phyloP scores from a whole-genome alignment of 2,113 vertebrate genomes.

The Eulemur macaco region DNA sequence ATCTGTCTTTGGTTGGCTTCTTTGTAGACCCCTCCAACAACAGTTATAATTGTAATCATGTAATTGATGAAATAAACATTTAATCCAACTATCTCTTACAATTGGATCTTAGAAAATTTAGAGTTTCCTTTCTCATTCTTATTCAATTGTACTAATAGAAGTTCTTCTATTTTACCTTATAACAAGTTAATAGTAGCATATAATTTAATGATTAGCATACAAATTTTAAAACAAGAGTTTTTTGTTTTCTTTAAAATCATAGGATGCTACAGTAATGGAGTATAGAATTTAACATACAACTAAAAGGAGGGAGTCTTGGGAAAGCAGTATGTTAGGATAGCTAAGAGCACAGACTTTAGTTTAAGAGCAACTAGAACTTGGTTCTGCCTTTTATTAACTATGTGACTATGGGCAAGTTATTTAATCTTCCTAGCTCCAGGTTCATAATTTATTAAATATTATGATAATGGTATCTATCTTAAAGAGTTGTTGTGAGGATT shows the following conservation, averaged over 20 bases:
- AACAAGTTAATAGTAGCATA: neutral
- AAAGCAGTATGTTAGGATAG: neutral
- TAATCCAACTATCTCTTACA: neutral
- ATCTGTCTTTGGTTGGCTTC: slow-evolving; percentile 66
- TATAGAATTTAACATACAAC: neutral
- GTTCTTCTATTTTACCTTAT: neutral
- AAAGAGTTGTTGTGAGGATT: neutral
- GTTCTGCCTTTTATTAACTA: neutral
- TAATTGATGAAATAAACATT: slow-evolving; percentile 12
- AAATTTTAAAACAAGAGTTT: neutral
- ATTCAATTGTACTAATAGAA: neutral
- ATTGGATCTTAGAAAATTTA: neutral
- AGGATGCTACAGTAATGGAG: neutral
- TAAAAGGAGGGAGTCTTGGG: neutral
- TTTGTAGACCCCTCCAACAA: neutral
- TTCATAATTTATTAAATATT: neutral
- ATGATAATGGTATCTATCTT: neutral
- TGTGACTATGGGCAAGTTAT: neutral
- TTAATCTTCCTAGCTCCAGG: neutral
- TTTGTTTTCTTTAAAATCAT: neutral
- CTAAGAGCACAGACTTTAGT: neutral
- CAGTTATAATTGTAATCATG: slow-evolving; percentile 43
- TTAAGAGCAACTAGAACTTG: neutral
- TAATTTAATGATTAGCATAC: neutral
- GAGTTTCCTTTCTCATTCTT: slow-evolving; percentile 8